Evolutionary conservation across 2,888 invertebrate genomes (phyloP), one percentile per base, ranked within the genome.

Genomic region (Metopia argyrocephala): DNA sequence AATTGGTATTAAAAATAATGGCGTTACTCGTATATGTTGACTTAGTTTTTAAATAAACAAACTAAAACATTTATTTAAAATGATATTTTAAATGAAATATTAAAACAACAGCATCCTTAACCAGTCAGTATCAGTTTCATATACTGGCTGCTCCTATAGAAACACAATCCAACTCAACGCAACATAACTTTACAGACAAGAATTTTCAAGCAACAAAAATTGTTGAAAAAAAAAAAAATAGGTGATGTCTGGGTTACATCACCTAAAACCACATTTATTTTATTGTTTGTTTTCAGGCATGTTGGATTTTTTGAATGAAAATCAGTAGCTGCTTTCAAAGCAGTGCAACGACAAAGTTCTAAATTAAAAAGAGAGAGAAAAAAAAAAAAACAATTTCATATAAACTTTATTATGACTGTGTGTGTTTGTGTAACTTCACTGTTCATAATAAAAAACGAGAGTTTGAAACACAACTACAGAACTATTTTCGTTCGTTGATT

Each of bases 341-440:
- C n/a, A 45, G 54, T 64, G 73, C 74, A 84, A 85, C 84, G 87
- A 86, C 85, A 87, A 89, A 89, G 86, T 89, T 89, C 89, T 85
- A 84, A 84, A 87, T 86, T 86, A 84, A 87, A 89, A n/a, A n/a
- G n/a, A n/a, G n/a, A n/a, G n/a, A n/a, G n/a, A n/a, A n/a, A n/a
- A n/a, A n/a, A n/a, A n/a, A n/a, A n/a, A 89, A 88, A 89, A 86
- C 88, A 89, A 89, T 89, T 89, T 89, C 89, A 89, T 89, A 89
- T 89, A 89, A 38, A 89, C 86, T 89, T 89, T 89, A 86, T 87
- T 65, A 28, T 73, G 46, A 38, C 38, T 38, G 38, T 12, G 0
- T 38, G 15, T n/a, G n/a, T n/a, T n/a, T n/a, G n/a, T n/a, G n/a
- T n/a, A n/a, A n/a, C n/a, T n/a, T n/a, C n/a, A n/a, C n/a, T n/a